Base-by-base conservation (phyloP, 92 coral and sea anemone genomes). In the Muricea muricata region DNA sequence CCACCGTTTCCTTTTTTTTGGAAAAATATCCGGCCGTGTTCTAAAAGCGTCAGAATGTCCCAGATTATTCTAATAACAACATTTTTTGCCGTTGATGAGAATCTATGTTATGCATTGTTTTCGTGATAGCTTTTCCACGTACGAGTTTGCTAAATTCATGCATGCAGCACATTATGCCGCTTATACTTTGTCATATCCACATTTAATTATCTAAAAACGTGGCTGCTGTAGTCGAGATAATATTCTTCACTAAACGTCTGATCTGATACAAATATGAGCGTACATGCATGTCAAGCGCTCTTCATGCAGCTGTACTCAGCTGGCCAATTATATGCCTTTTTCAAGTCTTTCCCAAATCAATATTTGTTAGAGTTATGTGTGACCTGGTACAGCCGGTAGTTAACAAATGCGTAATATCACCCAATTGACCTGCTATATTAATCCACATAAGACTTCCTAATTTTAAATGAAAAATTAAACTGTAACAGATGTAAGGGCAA, bases 21-120 rank as follows among this genome's bases (percentile, higher is more conserved):
- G 56, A 60, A 60, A 60, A 60, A 60, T 60, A 60, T 60, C 68
- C 68, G 68, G 68, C n/a, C n/a, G n/a, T n/a, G n/a, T 60, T 60
- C 20, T 60, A 60, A 20, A 60, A 60, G 33, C 34, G 34, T 60
- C 68, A 14, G 33, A 48, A 48, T 48, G 56, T 48, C 56, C 21
- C 34, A 60, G 68, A 54, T 0, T 15, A 23, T 54, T 54, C 15
- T 54, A 25, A 54, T 15, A 5, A 10, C 58, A 50, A 54, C n/a
- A 54, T 25, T 37, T 37, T 1, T 17, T 54, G 7, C 20, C 20
- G n/a, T 25, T 2, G 23, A 1, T 5, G 6, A 9, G 42, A 37
- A 37, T 37, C 42, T 37, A 4, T 9, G 42, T 37, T 9, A 37
- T 37, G 4, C 42, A 37, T 37, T 37, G 5, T 4, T 37, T 37